Percentiles rank a stretch among this genome's conserved stretches.
phyloP scores from a whole-genome alignment of 2,797 vertebrate genomes.

The Enteromius trimaculatus region DNA sequence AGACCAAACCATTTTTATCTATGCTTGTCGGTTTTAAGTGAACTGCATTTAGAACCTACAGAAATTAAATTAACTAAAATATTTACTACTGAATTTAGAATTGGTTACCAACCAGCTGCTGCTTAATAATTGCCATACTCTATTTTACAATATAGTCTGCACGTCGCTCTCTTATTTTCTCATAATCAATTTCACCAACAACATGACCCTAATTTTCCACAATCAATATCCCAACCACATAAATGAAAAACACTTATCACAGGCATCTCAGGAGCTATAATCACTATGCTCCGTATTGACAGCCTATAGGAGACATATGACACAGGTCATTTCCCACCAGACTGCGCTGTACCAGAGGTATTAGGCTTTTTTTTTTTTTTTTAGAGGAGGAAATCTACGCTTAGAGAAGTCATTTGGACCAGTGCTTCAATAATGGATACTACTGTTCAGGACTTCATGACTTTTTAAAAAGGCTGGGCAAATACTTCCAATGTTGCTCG shows the following conservation, averaged over 20 bases:
- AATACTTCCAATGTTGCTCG: constrained; percentile 43
- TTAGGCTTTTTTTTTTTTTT: not conserved
- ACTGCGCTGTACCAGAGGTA: constrained; percentile 6
- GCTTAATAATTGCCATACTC: constrained; percentile 1
- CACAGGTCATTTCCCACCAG: constrained; percentile 34
- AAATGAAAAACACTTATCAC: constrained; percentile 50
- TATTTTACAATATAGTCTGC: constrained; percentile 2
- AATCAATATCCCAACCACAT: constrained; percentile 39
- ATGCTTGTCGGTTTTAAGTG: not conserved
- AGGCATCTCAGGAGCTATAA: constrained; percentile 17
- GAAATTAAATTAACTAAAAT: not conserved
- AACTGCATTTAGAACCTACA: not conserved
- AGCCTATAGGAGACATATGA: constrained; percentile 27
- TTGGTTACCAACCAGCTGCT: constrained; percentile 17
- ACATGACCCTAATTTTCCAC: constrained; percentile 31
- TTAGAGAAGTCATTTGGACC: constrained; percentile 7
- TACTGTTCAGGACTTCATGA: constrained; percentile 32
- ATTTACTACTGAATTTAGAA: not conserved
- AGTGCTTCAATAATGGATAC: constrained; percentile 55
- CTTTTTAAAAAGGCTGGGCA: constrained; percentile 54
- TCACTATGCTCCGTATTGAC: constrained; percentile 27
- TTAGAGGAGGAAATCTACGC: constrained; percentile 17
- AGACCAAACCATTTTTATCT: not conserved
- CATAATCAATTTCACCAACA: constrained; percentile 11
- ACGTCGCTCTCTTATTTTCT: not conserved